phyloP scores from a whole-genome alignment of 2,797 vertebrate species.

The Gallirallus australis region DNA sequence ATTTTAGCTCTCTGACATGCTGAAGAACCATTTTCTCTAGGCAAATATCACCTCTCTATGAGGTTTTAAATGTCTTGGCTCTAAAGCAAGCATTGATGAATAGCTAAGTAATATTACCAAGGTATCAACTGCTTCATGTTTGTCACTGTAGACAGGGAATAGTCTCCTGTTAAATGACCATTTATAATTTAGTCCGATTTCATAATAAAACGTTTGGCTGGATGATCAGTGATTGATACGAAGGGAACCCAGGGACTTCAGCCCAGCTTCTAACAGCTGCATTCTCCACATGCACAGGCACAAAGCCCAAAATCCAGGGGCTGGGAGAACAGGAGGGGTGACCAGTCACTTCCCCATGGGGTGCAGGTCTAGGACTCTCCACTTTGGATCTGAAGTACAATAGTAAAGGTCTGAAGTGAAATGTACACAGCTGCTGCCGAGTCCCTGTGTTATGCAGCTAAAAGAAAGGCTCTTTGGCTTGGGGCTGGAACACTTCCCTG shows the following conservation, averaged over 20 bases:
- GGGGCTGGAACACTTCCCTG: background rate
- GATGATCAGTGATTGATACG: background rate
- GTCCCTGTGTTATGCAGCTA: background rate
- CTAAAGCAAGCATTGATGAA: background rate
- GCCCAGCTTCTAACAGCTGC: background rate
- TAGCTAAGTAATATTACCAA: background rate
- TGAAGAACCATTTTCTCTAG: background rate
- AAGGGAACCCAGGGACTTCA: background rate
- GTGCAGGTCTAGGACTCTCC: background rate
- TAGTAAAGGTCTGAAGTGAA: background rate
- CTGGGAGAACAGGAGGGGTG: background rate
- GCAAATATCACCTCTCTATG: background rate
- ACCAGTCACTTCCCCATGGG: background rate
- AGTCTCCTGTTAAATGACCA: background rate
- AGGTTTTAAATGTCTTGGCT: background rate
- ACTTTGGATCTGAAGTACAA: background rate
- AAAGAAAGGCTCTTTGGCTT: background rate
- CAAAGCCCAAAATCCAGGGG: background rate
- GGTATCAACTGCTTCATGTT: background rate
- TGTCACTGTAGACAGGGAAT: background rate
- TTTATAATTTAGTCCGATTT: background rate
- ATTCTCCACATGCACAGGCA: accelerated
- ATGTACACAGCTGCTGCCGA: background rate
- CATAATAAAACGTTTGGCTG: background rate
- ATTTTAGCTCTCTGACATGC: background rate